Evolutionary conservation across 2,888 invertebrate species (phyloP).

Genomic region (Gari tellinella): DNA sequence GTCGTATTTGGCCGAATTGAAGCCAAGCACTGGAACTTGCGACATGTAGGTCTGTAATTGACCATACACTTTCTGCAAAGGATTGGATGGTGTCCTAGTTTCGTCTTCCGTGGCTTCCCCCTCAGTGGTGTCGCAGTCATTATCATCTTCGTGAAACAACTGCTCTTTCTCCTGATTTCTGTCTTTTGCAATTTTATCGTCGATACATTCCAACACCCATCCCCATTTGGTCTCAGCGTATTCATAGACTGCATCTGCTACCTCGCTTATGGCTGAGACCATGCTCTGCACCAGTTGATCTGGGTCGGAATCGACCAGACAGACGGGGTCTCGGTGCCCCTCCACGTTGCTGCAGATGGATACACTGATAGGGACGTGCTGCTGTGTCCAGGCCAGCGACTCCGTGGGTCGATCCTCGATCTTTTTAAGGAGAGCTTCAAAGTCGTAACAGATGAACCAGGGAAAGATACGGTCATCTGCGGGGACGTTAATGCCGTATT

Average conservation of each 20-base stretch:
- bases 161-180: background rate
- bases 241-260: constrained; percentile 1
- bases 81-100: background rate
- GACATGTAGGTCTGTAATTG: constrained; percentile 10
- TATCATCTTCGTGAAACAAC: too few relatives aligned
- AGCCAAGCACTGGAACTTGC: constrained; percentile 17
- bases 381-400: background rate
- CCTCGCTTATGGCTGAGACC: constrained; percentile 2
- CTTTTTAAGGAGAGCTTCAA: too few relatives aligned
- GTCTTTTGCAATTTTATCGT: background rate
- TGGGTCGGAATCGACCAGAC: constrained; percentile 22
- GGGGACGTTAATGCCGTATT: constrained; percentile 24
- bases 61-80: constrained; percentile 14
- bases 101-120: background rate
- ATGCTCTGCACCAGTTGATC: constrained; percentile 12
- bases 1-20: constrained; percentile 33
- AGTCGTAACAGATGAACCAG: background rate
- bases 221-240: constrained; percentile 13
- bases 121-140: too few relatives aligned
- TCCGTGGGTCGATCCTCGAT: too few relatives aligned
- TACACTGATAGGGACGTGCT: constrained; percentile 33
- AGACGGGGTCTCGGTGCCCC: constrained; percentile 17
- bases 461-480: background rate
- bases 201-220: background rate
- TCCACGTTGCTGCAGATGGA: constrained; percentile 41